Evolutionary conservation across 2,888 invertebrate genomes (phyloP), one percentile per base, ranked within the genome.

Genomic region (Anthrax anthrax): DNA sequence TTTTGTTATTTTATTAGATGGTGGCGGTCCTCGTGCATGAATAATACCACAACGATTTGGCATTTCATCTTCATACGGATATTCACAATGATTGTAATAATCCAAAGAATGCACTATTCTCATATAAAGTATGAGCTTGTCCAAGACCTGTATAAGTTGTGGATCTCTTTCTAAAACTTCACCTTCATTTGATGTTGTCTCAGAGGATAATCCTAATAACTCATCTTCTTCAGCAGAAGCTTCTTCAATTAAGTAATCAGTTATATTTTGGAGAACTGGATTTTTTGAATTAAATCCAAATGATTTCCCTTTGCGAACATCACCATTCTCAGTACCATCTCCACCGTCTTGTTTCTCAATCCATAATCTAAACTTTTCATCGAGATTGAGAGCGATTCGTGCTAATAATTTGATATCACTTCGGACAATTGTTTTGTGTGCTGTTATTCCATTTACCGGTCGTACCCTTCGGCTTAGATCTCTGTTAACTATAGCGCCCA

Each of bases 11-110:
- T 90, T 91, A 46, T 83, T 81, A 10, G 80, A 75, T 0, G 95
- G 92, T 0, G 88, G 77, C 12, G 84, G 81, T 3, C 95, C 95
- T 42, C 98, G 77, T 0, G 94, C 94, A 62, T 98, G 98, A 76
- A 99, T 88, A 55, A 99, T 94, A 12, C 97, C 97, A 67, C 97
- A 95, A 36, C 95, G 77, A 68, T 98, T 97, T 0, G 98, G 98
- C 98, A 99, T 99, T 68, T 96, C 95, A 65, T 99, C 98, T 67
- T 99, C 98, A 59, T 95, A 94, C 0, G 96, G 94, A 70, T 99
- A 99, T 63, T 98, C 97, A 61, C 92, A 94, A 61, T 94, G 94
- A 70, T 96, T 96, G 71, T 99, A 99, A 66, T 92, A 99, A 68
- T 99, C 98, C 44, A 98, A 87, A 0, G 97, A 97, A 67, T 99